These are phyloP conservation scores for Varecia variegata DNA, from an alignment of 2,797 vertebrate genomes.

Conservation along the genomic window DNA sequence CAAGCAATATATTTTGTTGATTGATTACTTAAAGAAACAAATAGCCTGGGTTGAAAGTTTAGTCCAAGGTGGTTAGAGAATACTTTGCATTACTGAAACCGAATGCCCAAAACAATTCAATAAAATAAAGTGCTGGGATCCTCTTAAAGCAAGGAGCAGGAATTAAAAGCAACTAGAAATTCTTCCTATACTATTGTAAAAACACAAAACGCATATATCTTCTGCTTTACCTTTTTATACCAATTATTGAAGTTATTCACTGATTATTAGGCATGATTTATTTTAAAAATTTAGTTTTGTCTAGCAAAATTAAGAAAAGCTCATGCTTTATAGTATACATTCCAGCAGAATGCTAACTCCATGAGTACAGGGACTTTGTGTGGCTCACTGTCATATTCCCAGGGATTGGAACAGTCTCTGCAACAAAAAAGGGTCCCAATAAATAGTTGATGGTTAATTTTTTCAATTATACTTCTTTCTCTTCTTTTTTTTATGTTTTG, in stretches of 20 bases:
- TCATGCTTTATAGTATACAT: background rate
- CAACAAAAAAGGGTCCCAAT: background rate
- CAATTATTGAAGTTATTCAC: background rate
- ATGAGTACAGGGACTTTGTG: background rate
- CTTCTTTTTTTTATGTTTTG: slow-evolving; percentile 19
- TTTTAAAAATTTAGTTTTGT: slow-evolving; percentile 6
- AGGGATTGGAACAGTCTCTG: background rate
- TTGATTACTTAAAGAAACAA: slow-evolving; percentile 37
- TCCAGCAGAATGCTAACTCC: background rate
- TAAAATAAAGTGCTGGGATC: background rate
- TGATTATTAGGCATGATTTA: slow-evolving; percentile 7
- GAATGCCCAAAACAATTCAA: background rate
- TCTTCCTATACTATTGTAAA: background rate
- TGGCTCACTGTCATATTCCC: background rate
- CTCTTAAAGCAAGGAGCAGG: background rate
- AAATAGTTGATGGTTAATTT: background rate
- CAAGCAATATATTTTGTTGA: background rate
- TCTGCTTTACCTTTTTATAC: background rate
- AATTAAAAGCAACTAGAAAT: slow-evolving; percentile 43
- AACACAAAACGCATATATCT: background rate
- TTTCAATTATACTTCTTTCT: slow-evolving; percentile 40
- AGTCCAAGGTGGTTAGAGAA: background rate
- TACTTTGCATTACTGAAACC: background rate
- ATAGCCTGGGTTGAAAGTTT: background rate
- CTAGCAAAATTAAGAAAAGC: background rate